phyloP scores from a whole-genome alignment of 2,888 invertebrate species.

The Nesidiocoris tenuis region DNA sequence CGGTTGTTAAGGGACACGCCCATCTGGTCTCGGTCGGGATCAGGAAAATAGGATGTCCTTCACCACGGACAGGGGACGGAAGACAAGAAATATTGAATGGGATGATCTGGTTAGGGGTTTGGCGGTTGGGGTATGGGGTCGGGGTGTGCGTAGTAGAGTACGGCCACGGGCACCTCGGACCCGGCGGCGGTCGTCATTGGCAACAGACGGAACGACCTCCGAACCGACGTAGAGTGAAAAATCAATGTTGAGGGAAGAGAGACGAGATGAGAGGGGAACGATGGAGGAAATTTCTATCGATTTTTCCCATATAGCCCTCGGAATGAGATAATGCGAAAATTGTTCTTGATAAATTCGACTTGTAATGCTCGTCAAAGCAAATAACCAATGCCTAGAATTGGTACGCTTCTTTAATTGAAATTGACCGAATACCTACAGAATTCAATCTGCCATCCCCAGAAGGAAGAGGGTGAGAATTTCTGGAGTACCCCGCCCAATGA shows the following conservation, averaged over 20 bases:
- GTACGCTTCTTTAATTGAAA: too few relatives aligned
- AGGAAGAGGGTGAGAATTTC: too few relatives aligned
- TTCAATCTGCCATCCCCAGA: too few relatives aligned
- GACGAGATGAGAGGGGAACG: background rate
- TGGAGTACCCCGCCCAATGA: slow-evolving; percentile 12
- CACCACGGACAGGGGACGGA: background rate
- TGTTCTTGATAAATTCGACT: too few relatives aligned
- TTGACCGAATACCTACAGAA: too few relatives aligned
- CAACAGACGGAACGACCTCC: slow-evolving; percentile 32
- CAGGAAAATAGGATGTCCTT: background rate
- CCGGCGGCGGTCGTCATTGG: slow-evolving; percentile 24
- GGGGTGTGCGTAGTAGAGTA: background rate
- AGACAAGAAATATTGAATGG: slow-evolving; percentile 28
- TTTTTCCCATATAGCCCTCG: too few relatives aligned
- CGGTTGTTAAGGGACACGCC: too few relatives aligned
- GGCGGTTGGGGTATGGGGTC: background rate
- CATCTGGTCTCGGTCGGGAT: background rate
- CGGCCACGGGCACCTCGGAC: background rate
- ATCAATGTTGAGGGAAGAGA: slow-evolving; percentile 6
- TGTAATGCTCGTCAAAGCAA: too few relatives aligned
- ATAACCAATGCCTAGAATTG: too few relatives aligned
- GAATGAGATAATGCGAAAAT: too few relatives aligned
- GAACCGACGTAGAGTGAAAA: slow-evolving; percentile 6
- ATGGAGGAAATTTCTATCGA: background rate
- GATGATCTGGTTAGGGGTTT: slow-evolving; percentile 5